Evolutionary conservation across 37 sponge, comb jelly and placozoan genomes (phyloP).

Genomic region (Bolinopsis microptera): DNA sequence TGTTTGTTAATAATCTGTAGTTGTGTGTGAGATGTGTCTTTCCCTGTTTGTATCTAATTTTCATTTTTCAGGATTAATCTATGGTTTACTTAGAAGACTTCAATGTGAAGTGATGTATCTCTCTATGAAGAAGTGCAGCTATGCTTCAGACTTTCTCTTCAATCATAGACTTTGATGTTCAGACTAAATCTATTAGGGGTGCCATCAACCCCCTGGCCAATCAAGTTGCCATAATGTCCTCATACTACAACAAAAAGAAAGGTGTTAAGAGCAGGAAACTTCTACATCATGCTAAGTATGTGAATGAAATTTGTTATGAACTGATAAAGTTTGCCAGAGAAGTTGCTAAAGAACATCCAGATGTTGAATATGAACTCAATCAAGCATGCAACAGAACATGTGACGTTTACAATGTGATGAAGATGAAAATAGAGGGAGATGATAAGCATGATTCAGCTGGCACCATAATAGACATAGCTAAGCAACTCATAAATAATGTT

Average conservation of each 20-base stretch:
- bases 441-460: conserved; percentile 26
- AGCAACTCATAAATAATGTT: conserved; percentile 50
- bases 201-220: conserved; percentile 7
- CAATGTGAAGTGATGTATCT: background rate
- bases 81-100: background rate
- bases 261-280: conserved; percentile 34
- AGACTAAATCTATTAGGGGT: conserved; percentile 24
- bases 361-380: conserved; percentile 22
- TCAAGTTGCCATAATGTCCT: conserved; percentile 39
- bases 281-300: background rate
- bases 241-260: conserved; percentile 50
- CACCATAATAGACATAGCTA: conserved; percentile 8
- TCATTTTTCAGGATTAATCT: background rate
- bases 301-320: conserved; percentile 18
- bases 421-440: conserved; percentile 26
- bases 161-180: conserved; percentile 48
- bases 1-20: too few relatives aligned
- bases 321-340: conserved; percentile 46
- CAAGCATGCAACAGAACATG: conserved; percentile 46
- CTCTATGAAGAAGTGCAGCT: background rate
- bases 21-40: too few relatives aligned
- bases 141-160: conserved; percentile 33
- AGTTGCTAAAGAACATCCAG: conserved; percentile 45
- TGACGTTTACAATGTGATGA: conserved; percentile 41
- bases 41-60: too few relatives aligned